A percentile compares a stretch with the other conserved stretches of the same genome.
Evolutionary conservation across 2,888 invertebrate genomes (phyloP).

Genomic region (Eristalis pertinax): DNA sequence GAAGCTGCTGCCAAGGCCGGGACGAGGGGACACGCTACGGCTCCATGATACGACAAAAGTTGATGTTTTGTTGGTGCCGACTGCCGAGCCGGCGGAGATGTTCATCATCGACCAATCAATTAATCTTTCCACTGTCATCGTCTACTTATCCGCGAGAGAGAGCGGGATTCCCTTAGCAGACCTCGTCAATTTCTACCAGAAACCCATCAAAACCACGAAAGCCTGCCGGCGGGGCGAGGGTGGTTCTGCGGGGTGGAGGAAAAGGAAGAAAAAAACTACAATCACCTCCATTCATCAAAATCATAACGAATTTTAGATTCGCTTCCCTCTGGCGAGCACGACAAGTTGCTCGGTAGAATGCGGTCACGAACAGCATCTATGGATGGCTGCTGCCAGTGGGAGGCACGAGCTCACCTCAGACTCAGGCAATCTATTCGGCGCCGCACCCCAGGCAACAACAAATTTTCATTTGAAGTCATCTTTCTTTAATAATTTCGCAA

Average conservation of each 20-base stretch:
- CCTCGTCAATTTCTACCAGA: constrained; percentile 11
- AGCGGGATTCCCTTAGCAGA: constrained; percentile 2
- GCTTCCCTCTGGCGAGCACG: constrained; percentile 3
- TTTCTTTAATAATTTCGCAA: constrained; percentile 22
- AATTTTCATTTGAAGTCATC: constrained; percentile 59
- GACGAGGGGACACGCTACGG: not conserved
- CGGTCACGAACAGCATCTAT: not conserved
- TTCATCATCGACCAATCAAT: constrained; percentile 67
- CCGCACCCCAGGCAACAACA: constrained; percentile 37
- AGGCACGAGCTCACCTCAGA: constrained; percentile 39
- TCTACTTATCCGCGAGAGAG: constrained; percentile 30
- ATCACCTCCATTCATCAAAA: constrained; percentile 68
- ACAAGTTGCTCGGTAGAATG: not conserved
- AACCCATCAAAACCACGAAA: not conserved
- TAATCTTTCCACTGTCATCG: constrained; percentile 54
- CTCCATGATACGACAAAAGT: constrained; percentile 17
- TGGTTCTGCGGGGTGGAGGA: no score
- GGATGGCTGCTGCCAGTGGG: not conserved
- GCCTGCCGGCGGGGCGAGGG: not conserved
- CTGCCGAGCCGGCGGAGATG: constrained; percentile 29
- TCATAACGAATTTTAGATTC: constrained; percentile 64
- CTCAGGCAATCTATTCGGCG: constrained; percentile 58
- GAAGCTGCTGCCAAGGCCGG: not conserved
- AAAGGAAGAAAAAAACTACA: constrained; percentile 12
- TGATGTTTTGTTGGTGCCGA: constrained; percentile 2